Evolutionary conservation across 2,888 invertebrate genomes (phyloP), one percentile per base, ranked within the genome.

Genomic region (Luffia ferchaultella): DNA sequence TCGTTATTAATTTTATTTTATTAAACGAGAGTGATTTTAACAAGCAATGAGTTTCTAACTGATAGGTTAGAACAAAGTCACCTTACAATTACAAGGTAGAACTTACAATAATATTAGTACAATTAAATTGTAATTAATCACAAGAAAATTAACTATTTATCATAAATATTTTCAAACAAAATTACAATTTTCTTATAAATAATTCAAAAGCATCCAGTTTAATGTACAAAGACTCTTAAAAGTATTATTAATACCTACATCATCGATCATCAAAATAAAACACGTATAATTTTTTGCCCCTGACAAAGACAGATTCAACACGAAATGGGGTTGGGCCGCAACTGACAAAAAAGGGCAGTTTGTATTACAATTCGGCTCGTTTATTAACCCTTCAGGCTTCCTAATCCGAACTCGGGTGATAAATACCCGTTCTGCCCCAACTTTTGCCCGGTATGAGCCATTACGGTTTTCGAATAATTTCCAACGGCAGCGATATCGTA

Each of bases 321-420:
- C 3, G 12, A 30, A 30, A 3, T 30, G 5, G 12, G 30, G 3
- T 30, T 30, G 30, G 12, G 30, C 12, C 30, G 12, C 5, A 63
- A 63, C 64, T 62, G 65, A 69, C 74, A 20, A 46, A 46, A 46
- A n/a, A 46, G 16, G 46, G 20, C 30, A 7, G 30, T 30, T 30
- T 30, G 30, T 30, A 30, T 30, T 12, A 30, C n/a, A 30, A 30
- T 30, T 30, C 16, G 20, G 20, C 45, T 30, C 20, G 73, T 78
- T 78, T 78, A 76, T 76, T 77, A 78, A 76, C 77, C 77, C 73
- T 73, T 67, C 66, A 18, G 3, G 30, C 30, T 46, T 62, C 59
- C 68, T 71, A 72, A 76, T 73, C 73, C 68, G 67, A 71, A 68
- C 72, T 70, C 61, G 66, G 61, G 71, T 76, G 76, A 78, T 77